These are phyloP conservation scores for Dufourea novaeangliae DNA, from an alignment of 1,140 invertebrate species.

Conservation along the genomic window DNA sequence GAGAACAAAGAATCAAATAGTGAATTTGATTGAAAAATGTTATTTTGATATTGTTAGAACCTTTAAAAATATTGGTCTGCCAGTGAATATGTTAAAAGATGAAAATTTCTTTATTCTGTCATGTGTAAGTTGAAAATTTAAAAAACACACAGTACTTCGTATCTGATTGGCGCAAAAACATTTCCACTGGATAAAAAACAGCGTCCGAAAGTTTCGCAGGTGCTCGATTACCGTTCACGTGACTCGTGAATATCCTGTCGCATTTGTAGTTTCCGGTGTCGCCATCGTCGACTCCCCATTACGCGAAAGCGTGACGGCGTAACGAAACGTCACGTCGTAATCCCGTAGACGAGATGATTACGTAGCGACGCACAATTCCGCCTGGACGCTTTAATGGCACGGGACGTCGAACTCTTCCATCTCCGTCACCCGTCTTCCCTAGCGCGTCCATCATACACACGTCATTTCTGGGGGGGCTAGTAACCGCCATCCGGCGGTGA, in stretches of 20 bases:
- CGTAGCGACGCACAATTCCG: conserved; percentile 33
- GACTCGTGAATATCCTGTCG: not conserved
- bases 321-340: conserved; percentile 36
- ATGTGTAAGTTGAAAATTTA: too few species aligned
- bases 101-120: too few species aligned
- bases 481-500: too few species aligned
- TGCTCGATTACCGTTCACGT: not conserved
- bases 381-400: conserved; percentile 18
- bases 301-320: conserved; percentile 14
- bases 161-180: too few species aligned
- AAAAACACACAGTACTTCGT: too few species aligned
- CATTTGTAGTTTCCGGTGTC: conserved; percentile 10
- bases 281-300: not conserved
- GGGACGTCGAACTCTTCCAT: conserved; percentile 47
- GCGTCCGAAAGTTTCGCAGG: not conserved
- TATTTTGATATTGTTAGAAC: too few species aligned
- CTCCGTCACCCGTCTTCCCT: not conserved
- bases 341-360: conserved; percentile 43
- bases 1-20: too few species aligned
- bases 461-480: not conserved
- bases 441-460: not conserved
- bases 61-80: too few species aligned
- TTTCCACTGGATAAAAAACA: not conserved
- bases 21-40: too few species aligned
- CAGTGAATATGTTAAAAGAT: too few species aligned